Base-by-base conservation (phyloP, 64 coral and sea anemone genomes). In the Cladopsammia gracilis region DNA sequence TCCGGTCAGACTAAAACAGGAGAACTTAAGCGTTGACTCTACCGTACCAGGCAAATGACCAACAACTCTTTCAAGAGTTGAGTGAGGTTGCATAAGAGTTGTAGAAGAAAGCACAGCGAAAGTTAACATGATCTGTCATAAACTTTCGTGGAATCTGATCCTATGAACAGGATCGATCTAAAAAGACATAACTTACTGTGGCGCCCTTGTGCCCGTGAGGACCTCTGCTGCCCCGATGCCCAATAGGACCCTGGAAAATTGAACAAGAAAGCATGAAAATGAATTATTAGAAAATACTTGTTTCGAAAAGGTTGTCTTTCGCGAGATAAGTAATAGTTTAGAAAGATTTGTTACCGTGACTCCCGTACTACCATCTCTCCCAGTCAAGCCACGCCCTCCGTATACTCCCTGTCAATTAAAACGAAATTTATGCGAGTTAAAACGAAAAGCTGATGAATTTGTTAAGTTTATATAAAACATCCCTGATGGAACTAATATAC, bases 301-400 rank as follows among this genome's bases (percentile, higher is more conserved):
- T n/a, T n/a, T n/a, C n/a, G n/a, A n/a, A n/a, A n/a, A 44, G 4
- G 3, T 5, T 44, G 48, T 75, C 13, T 47, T 47, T 15, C 13
- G 73, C 43, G 26, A 46, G n/a, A n/a, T n/a, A n/a, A n/a, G n/a
- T n/a, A n/a, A 9, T 9, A 10, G 10, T 45, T 13, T 12, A 1
- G 25, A 44, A 48, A 49, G 34, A 18, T 20, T 14, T 78, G 20
- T 49, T 84, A 91, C 89, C 89, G 20, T 83, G 2, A 18, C 25
- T 49, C 89, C 89, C 2, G 57, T 7, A 14, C 20, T 34, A 23
- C 89, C 89, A 69, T 91, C 89, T 45, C 65, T 51, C 72, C 89
- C 89, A 49, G 9, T 71, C 24, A 48, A 18, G 44, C 89, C 89
- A 58, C 70, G 89, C 9, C 7, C 78, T 47, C 89, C 89, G 1